phyloP scores from a whole-genome alignment of 64 coral and sea anemone genomes.

The Anthopleura sola region DNA sequence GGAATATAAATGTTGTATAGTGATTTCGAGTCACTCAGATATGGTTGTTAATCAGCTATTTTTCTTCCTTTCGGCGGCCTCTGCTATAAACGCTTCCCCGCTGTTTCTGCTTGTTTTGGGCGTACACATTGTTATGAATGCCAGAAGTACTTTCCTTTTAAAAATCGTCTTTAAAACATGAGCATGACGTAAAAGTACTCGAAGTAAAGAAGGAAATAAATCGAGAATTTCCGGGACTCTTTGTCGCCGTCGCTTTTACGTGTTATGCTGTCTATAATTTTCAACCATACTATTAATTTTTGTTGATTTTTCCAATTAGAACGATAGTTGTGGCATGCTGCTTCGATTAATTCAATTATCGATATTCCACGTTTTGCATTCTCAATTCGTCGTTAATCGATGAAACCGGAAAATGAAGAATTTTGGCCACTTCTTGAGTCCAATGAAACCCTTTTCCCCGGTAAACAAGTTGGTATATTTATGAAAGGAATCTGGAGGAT shows the following conservation, averaged over 20 bases:
- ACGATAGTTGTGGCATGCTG: conserved; percentile 1
- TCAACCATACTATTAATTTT: not conserved
- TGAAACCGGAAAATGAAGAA: not conserved
- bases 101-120: conserved; percentile 7
- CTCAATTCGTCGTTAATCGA: conserved; percentile 3
- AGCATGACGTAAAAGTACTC: conserved; percentile 10
- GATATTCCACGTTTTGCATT: conserved; percentile 9
- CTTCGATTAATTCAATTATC: conserved; percentile 18
- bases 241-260: not conserved
- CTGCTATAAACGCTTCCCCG: not conserved
- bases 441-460: not conserved
- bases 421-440: not conserved
- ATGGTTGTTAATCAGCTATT: not conserved
- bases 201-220: not conserved
- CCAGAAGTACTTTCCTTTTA: conserved; percentile 5
- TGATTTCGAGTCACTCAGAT: too few species aligned
- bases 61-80: not conserved
- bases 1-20: too few species aligned
- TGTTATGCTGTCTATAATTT: not conserved
- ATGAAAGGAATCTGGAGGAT: not conserved
- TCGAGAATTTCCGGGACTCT: conserved; percentile 9
- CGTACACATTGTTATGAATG: not conserved
- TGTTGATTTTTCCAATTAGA: conserved; percentile 30
- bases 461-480: not conserved
- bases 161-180: conserved; percentile 12